Conservation (phyloP, 2,113 vertebrate species). For the Spheniscus mendiculus region DNA sequence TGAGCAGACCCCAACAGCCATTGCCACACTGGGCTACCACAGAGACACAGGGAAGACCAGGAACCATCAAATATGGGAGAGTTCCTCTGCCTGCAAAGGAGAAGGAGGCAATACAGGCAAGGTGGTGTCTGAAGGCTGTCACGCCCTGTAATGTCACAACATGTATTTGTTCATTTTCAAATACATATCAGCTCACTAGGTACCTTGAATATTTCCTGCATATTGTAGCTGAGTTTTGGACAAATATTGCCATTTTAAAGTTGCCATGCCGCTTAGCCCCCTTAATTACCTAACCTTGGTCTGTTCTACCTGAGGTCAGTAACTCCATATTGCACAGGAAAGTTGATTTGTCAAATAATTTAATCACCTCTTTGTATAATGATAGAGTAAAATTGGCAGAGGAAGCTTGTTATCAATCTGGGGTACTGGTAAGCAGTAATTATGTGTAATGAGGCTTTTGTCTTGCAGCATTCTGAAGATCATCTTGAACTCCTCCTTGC, state of each 20-base stretch:
- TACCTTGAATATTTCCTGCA: not conserved
- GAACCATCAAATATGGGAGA: not conserved
- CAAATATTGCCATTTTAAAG: slow-evolving; percentile 1
- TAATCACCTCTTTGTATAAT: slow-evolving; percentile 83
- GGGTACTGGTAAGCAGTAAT: slow-evolving; percentile 89
- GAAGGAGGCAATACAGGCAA: not conserved
- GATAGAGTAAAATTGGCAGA: slow-evolving; percentile 83
- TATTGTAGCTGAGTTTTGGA: not conserved
- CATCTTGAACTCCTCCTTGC: slow-evolving; percentile 87
- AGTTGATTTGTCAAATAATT: slow-evolving; percentile 80
- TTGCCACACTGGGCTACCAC: not conserved
- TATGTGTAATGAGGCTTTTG: slow-evolving; percentile 95
- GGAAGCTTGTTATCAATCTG: slow-evolving; percentile 76
- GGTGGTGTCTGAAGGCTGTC: not conserved
- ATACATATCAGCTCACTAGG: not conserved
- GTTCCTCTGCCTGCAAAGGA: not conserved
- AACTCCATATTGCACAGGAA: slow-evolving; percentile 63
- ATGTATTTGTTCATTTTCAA: slow-evolving; percentile 27
- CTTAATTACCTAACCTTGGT: slow-evolving; percentile 6
- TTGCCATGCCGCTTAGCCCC: slow-evolving; percentile 13
- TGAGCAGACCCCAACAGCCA: not conserved
- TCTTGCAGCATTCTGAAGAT: slow-evolving; percentile 89
- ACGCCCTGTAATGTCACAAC: not conserved
- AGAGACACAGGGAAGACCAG: not conserved
- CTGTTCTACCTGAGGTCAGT: slow-evolving; percentile 64